Percentiles rank a stretch among this genome's conserved stretches.
Conservation (phyloP, 2,888 invertebrate species). For the Thereva nobilitata region DNA sequence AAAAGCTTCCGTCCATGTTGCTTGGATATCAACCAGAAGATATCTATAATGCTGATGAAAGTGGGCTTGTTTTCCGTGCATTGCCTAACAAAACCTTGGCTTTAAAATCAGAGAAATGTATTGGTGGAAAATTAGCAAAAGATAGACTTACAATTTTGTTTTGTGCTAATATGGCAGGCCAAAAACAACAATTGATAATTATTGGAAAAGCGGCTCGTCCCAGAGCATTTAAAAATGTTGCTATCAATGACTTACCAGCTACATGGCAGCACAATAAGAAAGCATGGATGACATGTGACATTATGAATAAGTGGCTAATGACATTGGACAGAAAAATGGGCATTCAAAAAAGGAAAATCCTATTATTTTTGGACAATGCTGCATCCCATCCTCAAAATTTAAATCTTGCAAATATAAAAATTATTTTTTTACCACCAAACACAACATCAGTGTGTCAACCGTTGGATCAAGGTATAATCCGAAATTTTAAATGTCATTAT, state of each 20-base stretch:
- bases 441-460: constrained; percentile 39
- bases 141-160: constrained; percentile 49
- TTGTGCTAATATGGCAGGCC: constrained; percentile 49
- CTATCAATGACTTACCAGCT: constrained; percentile 42
- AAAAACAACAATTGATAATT: constrained; percentile 49
- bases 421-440: constrained; percentile 33
- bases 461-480: too few species aligned
- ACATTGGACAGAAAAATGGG: neutral
- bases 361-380: too few species aligned
- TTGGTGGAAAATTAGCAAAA: constrained; percentile 41
- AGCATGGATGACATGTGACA: constrained; percentile 25
- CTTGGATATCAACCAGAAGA: constrained; percentile 1
- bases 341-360: constrained; percentile 1
- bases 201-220: constrained; percentile 49
- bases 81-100: constrained; percentile 27
- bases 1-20: neutral
- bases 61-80: constrained; percentile 19
- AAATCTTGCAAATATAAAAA: constrained; percentile 29
- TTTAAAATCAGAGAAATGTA: constrained; percentile 23
- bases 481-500: constrained; percentile 38
- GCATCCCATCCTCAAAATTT: constrained; percentile 28
- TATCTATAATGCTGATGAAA: constrained; percentile 10
- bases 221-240: constrained; percentile 47
- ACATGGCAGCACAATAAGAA: constrained; percentile 8
- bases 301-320: neutral